These are phyloP conservation scores for Pyrochroa serraticornis DNA, from an alignment of 2,888 invertebrate species.

Conservation along the genomic window DNA sequence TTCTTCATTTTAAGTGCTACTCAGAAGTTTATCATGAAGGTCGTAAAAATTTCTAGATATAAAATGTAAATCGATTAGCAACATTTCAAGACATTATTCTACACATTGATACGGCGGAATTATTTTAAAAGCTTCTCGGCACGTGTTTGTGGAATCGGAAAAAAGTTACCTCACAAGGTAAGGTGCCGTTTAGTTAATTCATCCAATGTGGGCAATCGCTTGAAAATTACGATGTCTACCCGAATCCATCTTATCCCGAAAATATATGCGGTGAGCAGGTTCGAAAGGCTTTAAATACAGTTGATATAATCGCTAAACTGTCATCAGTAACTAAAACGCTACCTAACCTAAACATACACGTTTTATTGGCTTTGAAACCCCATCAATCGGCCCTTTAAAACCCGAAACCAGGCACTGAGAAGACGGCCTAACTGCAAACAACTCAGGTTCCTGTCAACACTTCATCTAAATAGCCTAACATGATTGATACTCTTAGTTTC, in stretches of 20 bases:
- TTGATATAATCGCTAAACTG: constrained; percentile 18
- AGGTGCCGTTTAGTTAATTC: constrained; percentile 10
- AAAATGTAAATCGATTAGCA: constrained; percentile 40
- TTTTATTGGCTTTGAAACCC: constrained; percentile 28
- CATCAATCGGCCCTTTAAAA: constrained; percentile 28
- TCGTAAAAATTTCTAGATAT: constrained; percentile 34
- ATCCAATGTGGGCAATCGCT: constrained; percentile 13
- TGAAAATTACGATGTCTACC: background rate
- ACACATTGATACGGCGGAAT: constrained; percentile 23
- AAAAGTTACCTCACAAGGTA: constrained; percentile 9
- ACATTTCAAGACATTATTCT: constrained; percentile 19
- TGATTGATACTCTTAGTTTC: constrained; percentile 17
- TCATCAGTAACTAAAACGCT: constrained; percentile 21
- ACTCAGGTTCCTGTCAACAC: constrained; percentile 22
- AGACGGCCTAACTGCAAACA: constrained; percentile 24
- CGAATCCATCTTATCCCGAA: constrained; percentile 8
- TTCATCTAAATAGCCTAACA: constrained; percentile 13
- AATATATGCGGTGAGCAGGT: constrained; percentile 11
- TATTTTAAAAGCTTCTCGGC: constrained; percentile 25
- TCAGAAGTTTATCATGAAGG: constrained; percentile 34
- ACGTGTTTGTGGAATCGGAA: constrained; percentile 24
- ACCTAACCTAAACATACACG: constrained; percentile 27
- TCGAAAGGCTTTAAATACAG: constrained; percentile 9
- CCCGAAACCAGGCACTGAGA: constrained; percentile 18
- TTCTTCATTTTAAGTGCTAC: constrained; percentile 39